Percentiles rank a stretch among this genome's conserved stretches.
Evolutionary conservation across 1,140 invertebrate genomes (phyloP).

Genomic region (Lepidurus packardi): DNA sequence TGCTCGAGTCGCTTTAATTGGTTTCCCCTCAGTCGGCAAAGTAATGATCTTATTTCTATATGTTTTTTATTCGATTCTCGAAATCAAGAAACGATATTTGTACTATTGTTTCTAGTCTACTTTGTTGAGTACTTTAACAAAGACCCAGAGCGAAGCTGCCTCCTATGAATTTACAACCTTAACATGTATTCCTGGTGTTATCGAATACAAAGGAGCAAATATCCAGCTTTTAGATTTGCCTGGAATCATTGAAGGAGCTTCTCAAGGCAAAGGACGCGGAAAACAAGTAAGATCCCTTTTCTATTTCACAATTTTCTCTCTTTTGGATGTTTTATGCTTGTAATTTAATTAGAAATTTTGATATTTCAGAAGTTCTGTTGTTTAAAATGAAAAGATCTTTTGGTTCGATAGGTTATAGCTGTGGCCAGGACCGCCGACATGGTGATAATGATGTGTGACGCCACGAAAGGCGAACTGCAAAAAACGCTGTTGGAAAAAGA

Average conservation of each 20-base stretch:
- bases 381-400: neutral
- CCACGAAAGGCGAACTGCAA: conserved; percentile 93
- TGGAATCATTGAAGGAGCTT: conserved; percentile 92
- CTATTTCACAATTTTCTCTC: conserved; percentile 13
- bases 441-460: conserved; percentile 98
- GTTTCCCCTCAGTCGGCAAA: conserved; percentile 94
- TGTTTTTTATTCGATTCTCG: conserved; percentile 29
- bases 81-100: neutral
- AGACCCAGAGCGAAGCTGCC: conserved; percentile 91
- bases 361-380: neutral
- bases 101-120: conserved; percentile 64
- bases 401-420: conserved; percentile 72
- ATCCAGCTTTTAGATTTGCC: conserved; percentile 97
- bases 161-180: conserved; percentile 99
- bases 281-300: conserved; percentile 53
- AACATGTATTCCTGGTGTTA: conserved; percentile 98
- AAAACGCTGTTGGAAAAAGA: conserved; percentile 83
- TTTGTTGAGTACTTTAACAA: conserved; percentile 83
- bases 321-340: neutral
- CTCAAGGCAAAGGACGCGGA: conserved; percentile 84
- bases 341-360: neutral
- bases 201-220: conserved; percentile 96
- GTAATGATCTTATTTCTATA: conserved; percentile 45
- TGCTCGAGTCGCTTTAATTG: conserved; percentile 95
- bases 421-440: conserved; percentile 94